A percentile compares a stretch with the other conserved stretches of the same genome.
Evolutionary conservation across 2,113 vertebrate species (phyloP).

Genomic region (Petromus typicus): DNA sequence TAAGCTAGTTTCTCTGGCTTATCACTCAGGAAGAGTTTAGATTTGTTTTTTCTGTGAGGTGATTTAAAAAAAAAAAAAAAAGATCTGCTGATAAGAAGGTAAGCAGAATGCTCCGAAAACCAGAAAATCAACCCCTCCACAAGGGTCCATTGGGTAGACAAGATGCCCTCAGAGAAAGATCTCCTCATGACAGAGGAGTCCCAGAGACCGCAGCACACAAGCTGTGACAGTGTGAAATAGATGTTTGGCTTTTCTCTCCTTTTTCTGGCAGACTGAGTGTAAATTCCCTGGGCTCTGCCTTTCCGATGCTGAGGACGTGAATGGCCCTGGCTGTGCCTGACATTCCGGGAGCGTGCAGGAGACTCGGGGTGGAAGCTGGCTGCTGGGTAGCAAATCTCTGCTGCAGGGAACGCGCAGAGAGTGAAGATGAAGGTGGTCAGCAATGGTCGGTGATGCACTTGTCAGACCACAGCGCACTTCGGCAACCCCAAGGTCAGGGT

Average conservation of each 20-base stretch:
- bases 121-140: too few relatives aligned
- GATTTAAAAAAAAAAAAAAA: too few relatives aligned
- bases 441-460: background rate
- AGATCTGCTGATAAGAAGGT: background rate
- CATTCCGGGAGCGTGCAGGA: too few relatives aligned
- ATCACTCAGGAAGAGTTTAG: background rate
- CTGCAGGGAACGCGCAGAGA: background rate
- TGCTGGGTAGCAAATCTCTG: background rate
- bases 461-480: background rate
- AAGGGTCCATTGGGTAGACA: background rate
- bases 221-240: background rate
- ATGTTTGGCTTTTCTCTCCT: background rate
- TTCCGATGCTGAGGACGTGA: too few relatives aligned
- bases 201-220: background rate
- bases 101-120: background rate
- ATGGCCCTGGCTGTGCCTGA: background rate
- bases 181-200: background rate
- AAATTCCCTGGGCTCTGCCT: too few relatives aligned
- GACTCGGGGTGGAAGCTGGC: background rate
- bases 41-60: background rate
- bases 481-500: background rate
- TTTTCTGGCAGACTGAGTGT: background rate
- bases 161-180: background rate
- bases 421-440: background rate
- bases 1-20: background rate